These are phyloP conservation scores for Apeltes quadracus DNA, from an alignment of 2,113 vertebrate genomes.

Conservation along the genomic window DNA sequence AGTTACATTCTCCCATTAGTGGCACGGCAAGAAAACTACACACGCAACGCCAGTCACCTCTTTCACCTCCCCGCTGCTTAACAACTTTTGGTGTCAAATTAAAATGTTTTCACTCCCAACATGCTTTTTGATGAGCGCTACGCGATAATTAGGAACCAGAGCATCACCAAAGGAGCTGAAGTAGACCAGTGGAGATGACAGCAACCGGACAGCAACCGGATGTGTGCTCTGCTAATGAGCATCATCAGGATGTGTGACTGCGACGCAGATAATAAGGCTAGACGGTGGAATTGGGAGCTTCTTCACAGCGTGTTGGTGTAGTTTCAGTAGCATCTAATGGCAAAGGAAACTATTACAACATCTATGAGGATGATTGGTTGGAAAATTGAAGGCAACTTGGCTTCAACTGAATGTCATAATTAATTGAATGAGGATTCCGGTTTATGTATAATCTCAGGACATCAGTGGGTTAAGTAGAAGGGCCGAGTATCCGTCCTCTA, in stretches of 20 bases:
- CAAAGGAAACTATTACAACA: conserved; percentile 8
- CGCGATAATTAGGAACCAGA: conserved; percentile 4
- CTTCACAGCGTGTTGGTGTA: conserved; percentile 17
- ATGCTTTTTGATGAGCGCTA: conserved; percentile 18
- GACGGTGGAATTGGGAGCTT: conserved; percentile 26
- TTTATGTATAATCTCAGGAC: background rate
- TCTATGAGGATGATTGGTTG: background rate
- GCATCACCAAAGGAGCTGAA: conserved; percentile 17
- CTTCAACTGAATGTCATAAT: conserved; percentile 28
- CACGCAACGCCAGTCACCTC: conserved; percentile 34
- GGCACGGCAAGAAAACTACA: conserved; percentile 36
- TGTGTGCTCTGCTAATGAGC: conserved; percentile 26
- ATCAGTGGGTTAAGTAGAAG: background rate
- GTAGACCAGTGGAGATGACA: conserved; percentile 18
- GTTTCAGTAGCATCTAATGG: conserved; percentile 19
- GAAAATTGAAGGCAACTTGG: conserved; percentile 5
- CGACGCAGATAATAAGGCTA: conserved; percentile 29
- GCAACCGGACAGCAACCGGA: too few species aligned
- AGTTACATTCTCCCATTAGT: conserved; percentile 44
- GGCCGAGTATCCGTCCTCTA: conserved; percentile 14
- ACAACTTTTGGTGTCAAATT: conserved; percentile 26
- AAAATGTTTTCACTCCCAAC: conserved; percentile 6
- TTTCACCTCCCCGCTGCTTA: conserved; percentile 32
- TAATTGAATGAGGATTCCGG: conserved; percentile 13
- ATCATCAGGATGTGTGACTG: conserved; percentile 7